These are phyloP conservation scores for Atherinomorus stipes DNA, from an alignment of 2,113 vertebrate genomes.

Conservation along the genomic window DNA sequence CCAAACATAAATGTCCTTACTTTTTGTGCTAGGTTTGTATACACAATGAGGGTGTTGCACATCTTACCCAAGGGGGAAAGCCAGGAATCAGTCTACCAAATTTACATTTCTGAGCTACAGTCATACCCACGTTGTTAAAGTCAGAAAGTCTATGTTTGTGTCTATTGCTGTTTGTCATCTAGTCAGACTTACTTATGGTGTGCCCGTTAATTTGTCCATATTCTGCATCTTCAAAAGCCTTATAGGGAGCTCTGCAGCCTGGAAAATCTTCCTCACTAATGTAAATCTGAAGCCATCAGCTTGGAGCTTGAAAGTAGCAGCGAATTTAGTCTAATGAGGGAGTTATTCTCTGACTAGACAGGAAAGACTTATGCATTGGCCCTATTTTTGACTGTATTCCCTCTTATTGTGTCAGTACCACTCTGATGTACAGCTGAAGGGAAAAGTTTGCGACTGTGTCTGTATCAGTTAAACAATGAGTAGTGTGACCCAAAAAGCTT, in stretches of 20 bases:
- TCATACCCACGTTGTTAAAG: too few relatives aligned
- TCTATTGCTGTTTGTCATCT: background rate
- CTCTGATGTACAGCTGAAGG: background rate
- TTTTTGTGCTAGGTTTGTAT: too few relatives aligned
- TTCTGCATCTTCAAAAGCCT: background rate
- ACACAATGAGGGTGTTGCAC: too few relatives aligned
- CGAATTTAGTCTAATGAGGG: background rate
- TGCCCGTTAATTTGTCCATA: background rate
- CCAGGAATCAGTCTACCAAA: too few relatives aligned
- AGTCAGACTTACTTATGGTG: background rate
- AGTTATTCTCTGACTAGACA: background rate
- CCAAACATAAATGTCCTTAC: too few relatives aligned
- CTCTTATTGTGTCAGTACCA: background rate
- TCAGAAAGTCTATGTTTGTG: background rate
- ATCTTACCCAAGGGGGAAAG: too few relatives aligned
- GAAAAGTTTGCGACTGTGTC: conserved; percentile 1
- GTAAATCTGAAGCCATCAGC: background rate
- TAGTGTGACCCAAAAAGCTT: background rate
- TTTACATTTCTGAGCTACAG: too few relatives aligned
- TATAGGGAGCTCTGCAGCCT: background rate
- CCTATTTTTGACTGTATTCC: background rate
- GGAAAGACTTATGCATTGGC: background rate
- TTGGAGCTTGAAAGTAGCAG: background rate
- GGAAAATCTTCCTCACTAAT: background rate
- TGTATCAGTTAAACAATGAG: conserved; percentile 2